Base-by-base conservation (phyloP, 2,113 vertebrate genomes). In the Columba livia region DNA sequence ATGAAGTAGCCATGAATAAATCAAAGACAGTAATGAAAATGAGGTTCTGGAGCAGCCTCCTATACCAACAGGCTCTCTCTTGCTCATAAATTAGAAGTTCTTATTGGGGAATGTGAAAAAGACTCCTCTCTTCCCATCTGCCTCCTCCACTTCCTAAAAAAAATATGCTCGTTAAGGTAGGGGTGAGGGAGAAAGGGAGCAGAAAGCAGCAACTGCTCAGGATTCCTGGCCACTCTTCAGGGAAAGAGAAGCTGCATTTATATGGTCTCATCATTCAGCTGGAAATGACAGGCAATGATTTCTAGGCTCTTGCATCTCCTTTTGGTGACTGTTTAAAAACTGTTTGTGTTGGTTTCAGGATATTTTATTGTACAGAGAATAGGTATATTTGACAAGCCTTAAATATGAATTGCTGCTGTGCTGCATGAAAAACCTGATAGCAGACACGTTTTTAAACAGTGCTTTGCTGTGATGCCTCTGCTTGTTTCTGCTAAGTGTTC, bases 81-180 rank as follows among this genome's bases (percentile, higher is more conserved):
- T 65, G 29, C 15, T 73, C 66, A 61, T 12, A 65, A 40, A 36
- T 21, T 31, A 20, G 61, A 83, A 81, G 2, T 20, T 83, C 38
- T 42, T 38, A 62, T 23, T 42, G 16, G 3, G 42, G 8, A 34
- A 13, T 8, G 13, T 11, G 28, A 6, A 11, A 17, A 26, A 31
- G 14, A 0, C 1, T 4, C 4, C 15, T 38, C n/a, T 48, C 17
- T 74, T n/a, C 3, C 9, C 8, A 4, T 1, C 5, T 10, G 0
- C 4, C 11, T 32, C 4, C 9, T 44, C 8, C 40, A 8, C 18
- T 21, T 12, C 11, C 44, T 10, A 3, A 26, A 56, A 26, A 2
- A 11, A 15, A 7, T 10, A 19, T 61, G 50, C 7, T 9, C 10
- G 24, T 20, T 51, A 32, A 25, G 38, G 26, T 0, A 26, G 34